Evolutionary conservation across 2,113 vertebrate species (phyloP).

Genomic region (Onychostruthus taczanowskii): DNA sequence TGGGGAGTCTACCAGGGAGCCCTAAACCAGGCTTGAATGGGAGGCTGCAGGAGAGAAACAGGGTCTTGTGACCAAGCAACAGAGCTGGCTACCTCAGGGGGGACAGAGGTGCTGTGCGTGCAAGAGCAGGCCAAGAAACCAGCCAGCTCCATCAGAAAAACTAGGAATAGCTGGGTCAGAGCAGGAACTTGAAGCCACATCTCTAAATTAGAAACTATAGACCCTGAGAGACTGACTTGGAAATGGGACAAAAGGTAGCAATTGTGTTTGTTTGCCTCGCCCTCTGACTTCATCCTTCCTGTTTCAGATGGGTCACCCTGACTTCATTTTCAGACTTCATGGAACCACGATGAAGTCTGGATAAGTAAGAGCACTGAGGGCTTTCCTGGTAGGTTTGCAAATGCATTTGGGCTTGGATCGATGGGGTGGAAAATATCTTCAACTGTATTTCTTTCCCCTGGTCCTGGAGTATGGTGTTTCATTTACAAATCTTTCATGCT

Average conservation of each 20-base stretch:
- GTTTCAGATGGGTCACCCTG: not conserved
- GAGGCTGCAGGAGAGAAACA: not conserved
- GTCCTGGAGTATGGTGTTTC: not conserved
- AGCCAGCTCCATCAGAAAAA: not conserved
- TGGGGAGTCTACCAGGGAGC: not conserved
- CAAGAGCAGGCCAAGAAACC: not conserved
- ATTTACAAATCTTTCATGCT: not conserved
- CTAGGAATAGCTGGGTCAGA: not conserved
- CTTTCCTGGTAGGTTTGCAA: not conserved
- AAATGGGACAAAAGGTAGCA: slow-evolving; percentile 18
- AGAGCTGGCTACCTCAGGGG: not conserved
- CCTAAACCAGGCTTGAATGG: not conserved
- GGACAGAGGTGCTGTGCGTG: not conserved
- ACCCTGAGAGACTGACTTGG: not conserved
- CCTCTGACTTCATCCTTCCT: slow-evolving; percentile 35
- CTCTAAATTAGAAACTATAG: not conserved
- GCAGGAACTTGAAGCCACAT: not conserved
- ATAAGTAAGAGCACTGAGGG: not conserved
- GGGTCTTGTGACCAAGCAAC: not conserved
- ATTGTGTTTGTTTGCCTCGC: slow-evolving; percentile 32
- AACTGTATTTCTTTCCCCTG: not conserved
- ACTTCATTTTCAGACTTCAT: not conserved
- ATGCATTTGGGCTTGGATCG: not conserved
- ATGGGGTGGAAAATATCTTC: not conserved
- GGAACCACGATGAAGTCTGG: not conserved